A percentile compares a stretch with the other conserved stretches of the same genome.
phyloP scores from a whole-genome alignment of 1,140 invertebrate genomes.

The Antheraea mylitta region DNA sequence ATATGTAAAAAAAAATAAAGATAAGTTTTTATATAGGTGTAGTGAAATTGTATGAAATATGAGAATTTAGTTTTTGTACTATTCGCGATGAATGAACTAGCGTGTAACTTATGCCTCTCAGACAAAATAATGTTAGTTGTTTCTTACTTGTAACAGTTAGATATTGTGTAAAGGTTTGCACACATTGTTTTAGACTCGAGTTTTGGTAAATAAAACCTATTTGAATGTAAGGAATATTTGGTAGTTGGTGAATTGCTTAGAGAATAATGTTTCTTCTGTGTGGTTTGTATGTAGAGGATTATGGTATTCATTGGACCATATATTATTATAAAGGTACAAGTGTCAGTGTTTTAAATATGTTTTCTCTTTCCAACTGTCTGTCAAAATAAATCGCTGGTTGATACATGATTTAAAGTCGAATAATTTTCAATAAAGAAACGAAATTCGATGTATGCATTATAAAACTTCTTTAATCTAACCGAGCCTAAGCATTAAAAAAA shows the following conservation, averaged over 20 bases:
- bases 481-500: no score
- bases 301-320: constrained; percentile 7
- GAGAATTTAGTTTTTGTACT: constrained; percentile 73
- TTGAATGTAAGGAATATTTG: background rate
- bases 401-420: no score
- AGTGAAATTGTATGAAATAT: constrained; percentile 59
- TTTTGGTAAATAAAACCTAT: background rate
- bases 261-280: background rate
- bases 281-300: background rate
- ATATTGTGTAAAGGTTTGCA: constrained; percentile 1
- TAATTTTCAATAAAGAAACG: no score
- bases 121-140: constrained; percentile 7
- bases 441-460: no score
- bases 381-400: no score
- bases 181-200: constrained; percentile 27
- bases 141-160: background rate
- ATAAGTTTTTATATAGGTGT: constrained; percentile 42
- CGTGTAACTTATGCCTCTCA: constrained; percentile 40
- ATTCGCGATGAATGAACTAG: constrained; percentile 57
- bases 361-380: background rate
- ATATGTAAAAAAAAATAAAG: constrained; percentile 36
- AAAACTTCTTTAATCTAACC: no score
- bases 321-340: background rate
- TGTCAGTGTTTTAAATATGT: background rate
- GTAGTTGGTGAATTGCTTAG: background rate